Evolutionary conservation across 2,888 invertebrate genomes (phyloP), one percentile per base, ranked within the genome.

Genomic region (Eristalis tenax): DNA sequence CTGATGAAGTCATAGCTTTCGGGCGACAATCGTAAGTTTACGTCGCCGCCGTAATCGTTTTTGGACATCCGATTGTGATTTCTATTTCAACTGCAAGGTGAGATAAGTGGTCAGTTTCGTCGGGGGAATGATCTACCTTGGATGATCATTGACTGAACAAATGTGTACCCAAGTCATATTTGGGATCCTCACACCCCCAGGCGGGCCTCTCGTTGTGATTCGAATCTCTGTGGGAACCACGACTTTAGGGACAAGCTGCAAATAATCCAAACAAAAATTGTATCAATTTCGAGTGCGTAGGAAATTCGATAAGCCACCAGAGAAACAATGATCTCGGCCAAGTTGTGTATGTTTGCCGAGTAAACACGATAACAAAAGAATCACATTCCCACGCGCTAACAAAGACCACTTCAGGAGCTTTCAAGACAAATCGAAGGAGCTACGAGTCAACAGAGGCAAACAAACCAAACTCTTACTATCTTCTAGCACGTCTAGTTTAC

Each of bases 381-480:
- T 71, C 43, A 63, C 28, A 43, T 71, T 43, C 43, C 43, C 43
- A 71, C 71, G 40, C 61, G 18, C 23, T 23, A 38, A 6, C 38
- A 70, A 38, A 70, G 69, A 23, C 38, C 32, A 22, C 40, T 28
- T 61, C 40, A 5, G 26, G 59, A 59, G 59, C 59, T 59, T 59
- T 59, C 59, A 6, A 26, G 13, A 1, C 26, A 13, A 59, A 43
- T 4, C 23, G 59, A 26, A 59, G 26, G 59, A 59, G 26, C 59
- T 13, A 8, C 15, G 2, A 15, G 23, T n/a, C 43, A 68, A n/a
- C 43, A 66, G 50, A 35, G 50, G 32, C 32, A 71, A 71, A 63
- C 61, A 71, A 59, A 61, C 38, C 71, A 73, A 69, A 18, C 40
- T 73, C 63, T 43, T 32, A 43, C 63, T 28, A 73, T 73, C 43